Conservation (phyloP, 2,888 invertebrate species). For the Chymomyza procnemis region DNA sequence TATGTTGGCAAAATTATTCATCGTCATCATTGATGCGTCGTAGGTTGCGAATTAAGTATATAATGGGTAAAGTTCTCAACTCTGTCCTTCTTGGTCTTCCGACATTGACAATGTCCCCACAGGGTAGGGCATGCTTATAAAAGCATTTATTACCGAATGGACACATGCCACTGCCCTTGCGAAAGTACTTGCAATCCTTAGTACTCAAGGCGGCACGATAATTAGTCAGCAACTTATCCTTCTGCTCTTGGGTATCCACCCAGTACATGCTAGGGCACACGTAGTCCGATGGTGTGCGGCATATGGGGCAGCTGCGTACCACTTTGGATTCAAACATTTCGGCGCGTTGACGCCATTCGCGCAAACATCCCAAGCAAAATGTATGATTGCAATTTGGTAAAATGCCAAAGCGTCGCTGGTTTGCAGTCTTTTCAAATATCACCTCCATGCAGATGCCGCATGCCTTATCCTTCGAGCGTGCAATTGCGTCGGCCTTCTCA, state of each 20-base stretch:
- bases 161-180: constrained; percentile 88
- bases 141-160: constrained; percentile 94
- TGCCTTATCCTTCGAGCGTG: constrained; percentile 87
- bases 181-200: constrained; percentile 91
- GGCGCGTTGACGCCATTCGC: constrained; percentile 89
- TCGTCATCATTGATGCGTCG: too few relatives aligned
- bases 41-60: too few relatives aligned
- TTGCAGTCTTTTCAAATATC: constrained; percentile 83
- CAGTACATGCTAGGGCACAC: constrained; percentile 91
- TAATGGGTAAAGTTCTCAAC: too few relatives aligned
- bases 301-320: constrained; percentile 90
- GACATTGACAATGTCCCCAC: constrained; percentile 85
- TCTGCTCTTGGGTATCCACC: constrained; percentile 90
- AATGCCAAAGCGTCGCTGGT: constrained; percentile 89
- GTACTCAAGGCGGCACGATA: constrained; percentile 87
- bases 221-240: constrained; percentile 85
- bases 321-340: constrained; percentile 90
- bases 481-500: too few relatives aligned
- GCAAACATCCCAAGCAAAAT: constrained; percentile 90
- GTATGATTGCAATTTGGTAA: constrained; percentile 91
- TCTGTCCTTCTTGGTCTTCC: too few relatives aligned
- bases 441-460: constrained; percentile 93
- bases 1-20: too few relatives aligned
- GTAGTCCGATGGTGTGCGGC: constrained; percentile 89
- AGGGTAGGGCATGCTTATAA: constrained; percentile 88